These are phyloP conservation scores for Eunapius fragilis DNA, from an alignment of 37 sponge, comb jelly and placozoan species.

Conservation along the genomic window DNA sequence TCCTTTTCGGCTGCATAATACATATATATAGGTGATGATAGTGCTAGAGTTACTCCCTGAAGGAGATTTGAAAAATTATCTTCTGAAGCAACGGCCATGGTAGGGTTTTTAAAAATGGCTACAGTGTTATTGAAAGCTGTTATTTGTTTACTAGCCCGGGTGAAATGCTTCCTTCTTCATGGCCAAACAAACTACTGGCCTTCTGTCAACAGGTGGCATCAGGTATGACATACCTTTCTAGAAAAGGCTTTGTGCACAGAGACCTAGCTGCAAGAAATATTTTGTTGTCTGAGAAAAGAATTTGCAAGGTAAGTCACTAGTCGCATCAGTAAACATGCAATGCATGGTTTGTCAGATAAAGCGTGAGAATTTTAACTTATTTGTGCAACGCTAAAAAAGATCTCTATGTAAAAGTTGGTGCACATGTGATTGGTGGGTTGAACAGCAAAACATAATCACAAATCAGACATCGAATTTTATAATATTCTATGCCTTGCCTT, in stretches of 20 bases:
- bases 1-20: background rate
- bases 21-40: constrained; percentile 53
- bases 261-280: constrained; percentile 73
- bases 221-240: constrained; percentile 60
- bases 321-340: no score
- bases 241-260: constrained; percentile 63
- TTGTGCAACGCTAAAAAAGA: no score
- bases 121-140: no score
- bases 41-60: constrained; percentile 58
- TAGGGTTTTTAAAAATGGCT: background rate
- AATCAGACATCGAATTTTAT: no score
- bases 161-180: constrained; percentile 9
- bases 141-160: constrained; percentile 19
- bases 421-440: no score
- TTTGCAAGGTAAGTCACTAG: constrained; percentile 38
- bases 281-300: constrained; percentile 40
- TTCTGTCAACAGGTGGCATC: constrained; percentile 59
- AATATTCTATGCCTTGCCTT: no score
- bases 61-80: constrained; percentile 50
- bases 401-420: no score
- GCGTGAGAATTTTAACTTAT: no score
- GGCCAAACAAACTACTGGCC: background rate
- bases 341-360: no score
- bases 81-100: constrained; percentile 24
- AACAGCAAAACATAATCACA: no score